phyloP scores from a whole-genome alignment of 2,113 vertebrate species.

The Channa argus region DNA sequence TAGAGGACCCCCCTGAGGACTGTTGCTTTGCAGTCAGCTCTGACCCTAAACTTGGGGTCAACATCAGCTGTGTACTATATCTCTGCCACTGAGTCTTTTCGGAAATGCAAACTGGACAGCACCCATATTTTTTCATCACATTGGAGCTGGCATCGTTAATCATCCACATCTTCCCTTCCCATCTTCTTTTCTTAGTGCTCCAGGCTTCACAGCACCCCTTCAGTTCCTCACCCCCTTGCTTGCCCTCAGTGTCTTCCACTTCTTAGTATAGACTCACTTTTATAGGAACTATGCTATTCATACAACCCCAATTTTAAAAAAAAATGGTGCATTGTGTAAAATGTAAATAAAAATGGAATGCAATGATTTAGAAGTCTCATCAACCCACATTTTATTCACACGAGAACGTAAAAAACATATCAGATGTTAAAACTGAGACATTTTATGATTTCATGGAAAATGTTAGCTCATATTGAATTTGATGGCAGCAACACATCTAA shows the following conservation, averaged over 20 bases:
- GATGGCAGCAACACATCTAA: too few species aligned
- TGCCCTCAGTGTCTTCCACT: constrained; percentile 19
- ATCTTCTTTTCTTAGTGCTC: constrained; percentile 11
- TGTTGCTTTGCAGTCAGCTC: constrained; percentile 40
- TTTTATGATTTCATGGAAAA: too few species aligned
- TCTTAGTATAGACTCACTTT: constrained; percentile 24
- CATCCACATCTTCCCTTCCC: constrained; percentile 27
- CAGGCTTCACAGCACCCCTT: constrained; percentile 5
- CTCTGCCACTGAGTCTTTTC: constrained; percentile 41
- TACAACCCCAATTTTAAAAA: too few species aligned
- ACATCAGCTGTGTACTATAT: constrained; percentile 23
- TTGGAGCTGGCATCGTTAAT: constrained; percentile 47
- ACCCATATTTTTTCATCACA: constrained; percentile 26
- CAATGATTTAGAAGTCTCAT: too few species aligned
- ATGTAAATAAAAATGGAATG: neutral
- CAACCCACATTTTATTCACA: too few species aligned
- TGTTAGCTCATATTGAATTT: too few species aligned
- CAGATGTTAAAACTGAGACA: too few species aligned
- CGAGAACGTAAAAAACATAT: too few species aligned
- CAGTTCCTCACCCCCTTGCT: constrained; percentile 8
- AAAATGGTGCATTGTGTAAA: neutral
- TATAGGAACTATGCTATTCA: neutral
- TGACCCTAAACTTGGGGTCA: constrained; percentile 40
- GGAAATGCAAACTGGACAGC: constrained; percentile 32
- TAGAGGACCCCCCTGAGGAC: constrained; percentile 27